These are phyloP conservation scores for Dysdera silvatica DNA, from an alignment of 1,140 invertebrate species.

Conservation along the genomic window DNA sequence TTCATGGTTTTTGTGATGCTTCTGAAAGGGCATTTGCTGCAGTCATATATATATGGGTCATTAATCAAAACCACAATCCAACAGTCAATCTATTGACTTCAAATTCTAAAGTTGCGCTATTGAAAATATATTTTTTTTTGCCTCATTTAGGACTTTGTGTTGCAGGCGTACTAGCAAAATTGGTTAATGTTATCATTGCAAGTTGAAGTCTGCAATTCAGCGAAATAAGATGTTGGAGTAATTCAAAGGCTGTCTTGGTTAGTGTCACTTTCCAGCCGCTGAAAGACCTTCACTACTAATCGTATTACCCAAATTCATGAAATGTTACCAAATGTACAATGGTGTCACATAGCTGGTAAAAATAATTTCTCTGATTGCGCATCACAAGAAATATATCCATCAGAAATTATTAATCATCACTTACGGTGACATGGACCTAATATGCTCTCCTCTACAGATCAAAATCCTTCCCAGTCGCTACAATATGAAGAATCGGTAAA, in stretches of 20 bases:
- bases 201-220: not conserved
- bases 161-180: conserved; percentile 3
- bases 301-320: not conserved
- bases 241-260: not conserved
- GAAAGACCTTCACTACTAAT: conserved; percentile 4
- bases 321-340: not conserved
- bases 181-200: not conserved
- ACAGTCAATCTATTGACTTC: not conserved
- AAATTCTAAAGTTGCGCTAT: conserved; percentile 36
- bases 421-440: not conserved
- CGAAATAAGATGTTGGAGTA: not conserved
- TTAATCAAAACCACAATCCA: not conserved
- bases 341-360: not conserved
- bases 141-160: conserved; percentile 28
- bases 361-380: not conserved
- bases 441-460: too few relatives aligned
- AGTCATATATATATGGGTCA: not conserved
- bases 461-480: too few relatives aligned
- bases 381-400: not conserved
- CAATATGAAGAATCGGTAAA: too few relatives aligned
- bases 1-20: conserved; percentile 40
- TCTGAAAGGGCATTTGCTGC: conserved; percentile 40
- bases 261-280: not conserved
- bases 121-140: conserved; percentile 36
- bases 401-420: not conserved